Evolutionary conservation across 2,888 invertebrate genomes (phyloP).

Genomic region (Leucophenga maculata): DNA sequence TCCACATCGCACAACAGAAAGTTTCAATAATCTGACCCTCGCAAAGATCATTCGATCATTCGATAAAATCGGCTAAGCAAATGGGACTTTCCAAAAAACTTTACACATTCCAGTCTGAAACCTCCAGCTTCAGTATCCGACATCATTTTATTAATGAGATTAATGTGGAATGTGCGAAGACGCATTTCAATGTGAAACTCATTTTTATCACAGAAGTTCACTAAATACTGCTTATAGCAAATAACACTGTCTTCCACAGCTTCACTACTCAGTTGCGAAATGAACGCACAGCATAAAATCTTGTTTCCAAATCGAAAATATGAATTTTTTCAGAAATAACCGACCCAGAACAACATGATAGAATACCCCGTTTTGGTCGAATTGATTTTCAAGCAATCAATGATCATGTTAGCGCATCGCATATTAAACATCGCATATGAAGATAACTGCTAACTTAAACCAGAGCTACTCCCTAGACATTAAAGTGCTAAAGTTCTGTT

Average conservation of each 20-base stretch:
- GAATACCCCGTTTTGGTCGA: too few species aligned
- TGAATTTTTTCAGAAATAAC: too few species aligned
- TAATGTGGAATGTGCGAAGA: slow-evolving; percentile 99
- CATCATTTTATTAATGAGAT: slow-evolving; percentile 99
- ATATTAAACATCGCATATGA: too few species aligned
- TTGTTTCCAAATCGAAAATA: too few species aligned
- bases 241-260: slow-evolving; percentile 84
- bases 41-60: slow-evolving; percentile 95
- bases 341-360: too few species aligned
- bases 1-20: slow-evolving; percentile 99
- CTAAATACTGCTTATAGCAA: slow-evolving; percentile 75
- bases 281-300: slow-evolving; percentile 99
- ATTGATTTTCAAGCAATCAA: too few species aligned
- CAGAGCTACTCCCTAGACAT: too few species aligned
- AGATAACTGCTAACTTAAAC: too few species aligned
- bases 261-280: slow-evolving; percentile 85
- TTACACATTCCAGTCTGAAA: slow-evolving; percentile 99
- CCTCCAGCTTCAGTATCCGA: slow-evolving; percentile 98
- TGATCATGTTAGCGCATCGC: too few species aligned
- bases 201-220: slow-evolving; percentile 93
- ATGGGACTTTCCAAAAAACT: slow-evolving; percentile 98
- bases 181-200: slow-evolving; percentile 99
- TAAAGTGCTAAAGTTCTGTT: too few species aligned
- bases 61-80: slow-evolving; percentile 99
- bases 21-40: slow-evolving; percentile 97